Evolutionary conservation across 2,888 invertebrate genomes (phyloP), one percentile per base, ranked within the genome.

Genomic region (Chloroclysta siterata): DNA sequence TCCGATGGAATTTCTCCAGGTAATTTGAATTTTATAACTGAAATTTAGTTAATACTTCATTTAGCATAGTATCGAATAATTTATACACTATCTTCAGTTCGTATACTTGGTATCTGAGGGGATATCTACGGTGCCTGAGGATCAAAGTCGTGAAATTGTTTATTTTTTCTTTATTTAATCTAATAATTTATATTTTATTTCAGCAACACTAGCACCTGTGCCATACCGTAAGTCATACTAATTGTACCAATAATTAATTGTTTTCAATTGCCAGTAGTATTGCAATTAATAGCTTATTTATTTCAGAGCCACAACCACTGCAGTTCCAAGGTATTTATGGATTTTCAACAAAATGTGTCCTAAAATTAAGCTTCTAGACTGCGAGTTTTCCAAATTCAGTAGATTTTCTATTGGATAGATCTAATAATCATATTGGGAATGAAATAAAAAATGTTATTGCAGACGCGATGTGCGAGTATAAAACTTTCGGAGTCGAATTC

Each of bases 401-500:
- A 29, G 29, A 29, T 33, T 33, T 33, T 33, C 7, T 33, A 33
- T 33, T 13, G 13, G 41, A 41, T 4, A 13, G 4, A 41, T 41
- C 41, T 11, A 41, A 1, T 41, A 41, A 41, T 33, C 41, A 13
- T 41, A 41, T 33, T 33, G 33, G n/a, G 2, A 15, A 8, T 14
- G 14, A 14, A 42, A 55, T n/a, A 48, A 17, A 48, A n/a, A 41
- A 41, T 41, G 14, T 15, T 29, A 48, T 59, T 66, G 28, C 65
- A 65, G 61, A 65, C 44, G 29, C 54, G 13, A 10, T 66, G 10
- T 66, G 62, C 59, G 55, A 66, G 53, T 71, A 68, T 54, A 77
- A 73, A 64, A 72, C 69, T 15, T 63, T 77, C n/a, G 75, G 75
- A 47, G 72, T 75, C 39, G 73, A 80, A 53, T 82, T 80, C 63